These are phyloP conservation scores for Ypsolopha sequella DNA, from an alignment of 2,888 invertebrate species.

Conservation along the genomic window DNA sequence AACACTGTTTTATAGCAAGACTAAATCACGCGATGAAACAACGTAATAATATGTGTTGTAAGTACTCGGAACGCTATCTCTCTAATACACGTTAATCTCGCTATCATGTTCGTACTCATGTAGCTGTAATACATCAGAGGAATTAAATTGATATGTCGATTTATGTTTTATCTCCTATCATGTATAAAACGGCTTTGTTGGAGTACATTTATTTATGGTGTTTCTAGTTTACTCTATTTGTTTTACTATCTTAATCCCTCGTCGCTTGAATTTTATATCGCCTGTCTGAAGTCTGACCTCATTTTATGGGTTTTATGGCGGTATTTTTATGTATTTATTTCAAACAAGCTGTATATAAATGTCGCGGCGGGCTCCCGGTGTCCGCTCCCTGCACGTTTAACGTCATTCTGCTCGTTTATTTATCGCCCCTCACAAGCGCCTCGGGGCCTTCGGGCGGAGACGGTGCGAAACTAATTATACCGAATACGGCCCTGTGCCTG, in stretches of 20 bases:
- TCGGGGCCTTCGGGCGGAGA: constrained; percentile 21
- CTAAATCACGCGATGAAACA: constrained; percentile 37
- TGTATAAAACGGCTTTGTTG: neutral
- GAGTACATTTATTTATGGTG: no score
- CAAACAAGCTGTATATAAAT: neutral
- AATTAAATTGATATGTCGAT: constrained; percentile 8
- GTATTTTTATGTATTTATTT: constrained; percentile 4
- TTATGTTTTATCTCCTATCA: neutral
- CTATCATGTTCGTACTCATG: constrained; percentile 14
- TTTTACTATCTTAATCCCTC: neutral
- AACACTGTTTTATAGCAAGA: constrained; percentile 39
- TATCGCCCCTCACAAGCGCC: constrained; percentile 27
- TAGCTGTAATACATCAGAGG: constrained; percentile 12
- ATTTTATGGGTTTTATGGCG: constrained; percentile 4
- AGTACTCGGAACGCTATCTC: constrained; percentile 23
- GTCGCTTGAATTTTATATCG: neutral
- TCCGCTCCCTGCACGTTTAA: constrained; percentile 25
- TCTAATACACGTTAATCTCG: constrained; percentile 24
- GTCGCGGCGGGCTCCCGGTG: constrained; percentile 9
- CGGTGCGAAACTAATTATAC: constrained; percentile 59
- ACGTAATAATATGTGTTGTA: constrained; percentile 27
- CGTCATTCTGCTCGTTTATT: constrained; percentile 38
- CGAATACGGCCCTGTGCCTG: constrained; percentile 45
- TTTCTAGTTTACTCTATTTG: no score
- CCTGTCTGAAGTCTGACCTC: no score